A percentile compares a stretch with the other conserved stretches of the same genome.
phyloP scores from a whole-genome alignment of 2,888 invertebrate species.

The Drosophila infuscata region DNA sequence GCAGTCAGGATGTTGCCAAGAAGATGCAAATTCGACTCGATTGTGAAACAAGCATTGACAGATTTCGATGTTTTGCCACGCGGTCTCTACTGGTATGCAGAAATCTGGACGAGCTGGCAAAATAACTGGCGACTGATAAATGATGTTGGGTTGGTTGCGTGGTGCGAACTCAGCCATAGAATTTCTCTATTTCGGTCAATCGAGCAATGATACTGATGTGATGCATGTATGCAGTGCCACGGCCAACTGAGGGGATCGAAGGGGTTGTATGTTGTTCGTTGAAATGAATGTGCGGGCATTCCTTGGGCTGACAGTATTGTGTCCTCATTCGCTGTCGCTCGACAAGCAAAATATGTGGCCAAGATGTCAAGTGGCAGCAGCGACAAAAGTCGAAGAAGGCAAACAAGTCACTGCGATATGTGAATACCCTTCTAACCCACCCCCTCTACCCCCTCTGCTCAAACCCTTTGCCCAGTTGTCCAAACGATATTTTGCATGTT shows the following conservation, averaged over 20 bases:
- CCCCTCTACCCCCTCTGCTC: not conserved
- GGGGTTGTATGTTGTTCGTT: constrained; percentile 10
- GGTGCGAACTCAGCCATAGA: constrained; percentile 63
- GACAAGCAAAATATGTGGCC: constrained; percentile 82
- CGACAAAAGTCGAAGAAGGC: constrained; percentile 22
- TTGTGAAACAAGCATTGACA: constrained; percentile 69
- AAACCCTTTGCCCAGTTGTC: constrained; percentile 35
- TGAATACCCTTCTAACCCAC: constrained; percentile 6
- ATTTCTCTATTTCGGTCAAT: constrained; percentile 83
- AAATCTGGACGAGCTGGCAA: constrained; percentile 77
- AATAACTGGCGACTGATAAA: constrained; percentile 78
- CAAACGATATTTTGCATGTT: constrained; percentile 73
- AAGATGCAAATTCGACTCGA: constrained; percentile 25
- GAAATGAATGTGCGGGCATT: constrained; percentile 82
- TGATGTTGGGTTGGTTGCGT: constrained; percentile 58
- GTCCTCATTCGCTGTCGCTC: constrained; percentile 70
- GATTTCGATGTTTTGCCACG: constrained; percentile 62
- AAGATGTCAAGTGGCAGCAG: constrained; percentile 66
- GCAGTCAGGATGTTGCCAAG: constrained; percentile 18
- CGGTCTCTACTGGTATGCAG: constrained; percentile 60
- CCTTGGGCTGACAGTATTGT: constrained; percentile 77
- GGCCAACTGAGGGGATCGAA: not conserved
- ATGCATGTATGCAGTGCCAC: constrained; percentile 13
- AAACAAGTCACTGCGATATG: constrained; percentile 41
- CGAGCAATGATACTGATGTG: constrained; percentile 61